Evolutionary conservation across 1,140 invertebrate genomes (phyloP).

Genomic region (Drosophila bipectinata): DNA sequence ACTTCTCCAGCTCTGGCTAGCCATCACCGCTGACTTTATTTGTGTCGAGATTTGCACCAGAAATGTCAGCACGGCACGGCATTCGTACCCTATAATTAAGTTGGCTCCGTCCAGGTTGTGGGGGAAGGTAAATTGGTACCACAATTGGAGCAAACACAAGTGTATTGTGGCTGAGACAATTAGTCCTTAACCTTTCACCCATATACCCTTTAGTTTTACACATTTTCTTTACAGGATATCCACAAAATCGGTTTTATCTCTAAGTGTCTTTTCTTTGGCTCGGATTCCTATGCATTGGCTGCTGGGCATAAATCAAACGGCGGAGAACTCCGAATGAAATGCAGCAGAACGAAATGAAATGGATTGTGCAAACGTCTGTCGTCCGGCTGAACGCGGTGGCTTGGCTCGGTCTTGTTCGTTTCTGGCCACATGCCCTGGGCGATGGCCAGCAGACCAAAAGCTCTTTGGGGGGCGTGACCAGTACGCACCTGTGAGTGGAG

Average conservation of each 20-base stretch:
- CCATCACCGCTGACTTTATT: conserved; percentile 40
- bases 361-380: conserved; percentile 66
- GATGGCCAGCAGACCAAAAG: conserved; percentile 31
- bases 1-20: not conserved
- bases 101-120: not conserved
- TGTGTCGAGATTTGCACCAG: conserved; percentile 43
- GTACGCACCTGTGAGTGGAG: conserved; percentile 63
- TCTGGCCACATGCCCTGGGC: conserved; percentile 36
- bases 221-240: conserved; percentile 20
- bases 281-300: conserved; percentile 47
- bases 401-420: not conserved
- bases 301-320: conserved; percentile 65
- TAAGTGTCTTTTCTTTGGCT: conserved; percentile 9
- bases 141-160: conserved; percentile 8
- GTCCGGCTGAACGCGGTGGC: conserved; percentile 30
- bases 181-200: not conserved
- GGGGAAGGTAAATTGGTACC: not conserved
- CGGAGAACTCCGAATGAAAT: conserved; percentile 50
- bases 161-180: not conserved
- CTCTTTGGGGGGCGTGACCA: conserved; percentile 44
- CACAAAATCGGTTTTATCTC: not conserved
- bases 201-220: not conserved
- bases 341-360: conserved; percentile 60
- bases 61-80: conserved; percentile 53
- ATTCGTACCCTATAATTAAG: conserved; percentile 34